Evolutionary conservation across 30 jellyfish, hydroid and myxozoan genomes (phyloP), one percentile per base, ranked within the genome.

Genomic region (Clytia hemisphaerica): DNA sequence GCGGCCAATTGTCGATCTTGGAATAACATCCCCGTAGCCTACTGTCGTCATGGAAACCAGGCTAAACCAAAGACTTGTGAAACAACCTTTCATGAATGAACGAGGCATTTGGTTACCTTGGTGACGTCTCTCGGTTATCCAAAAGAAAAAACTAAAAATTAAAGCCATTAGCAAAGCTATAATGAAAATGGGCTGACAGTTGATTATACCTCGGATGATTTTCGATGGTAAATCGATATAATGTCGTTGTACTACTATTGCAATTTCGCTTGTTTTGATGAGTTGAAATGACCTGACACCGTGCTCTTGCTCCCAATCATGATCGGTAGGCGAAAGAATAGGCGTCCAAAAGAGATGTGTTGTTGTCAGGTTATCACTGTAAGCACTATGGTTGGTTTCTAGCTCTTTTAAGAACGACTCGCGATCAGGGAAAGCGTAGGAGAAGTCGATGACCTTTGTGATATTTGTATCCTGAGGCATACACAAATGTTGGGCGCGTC

Each of bases 11-110:
- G 47, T 37, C 1, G 73, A 60, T 1, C 73, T 47, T 25, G 73
- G 73, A 10, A 60, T 51, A 37, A 60, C 58, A 7, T 60, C 73
- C 10, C 73, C 73, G 21, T 60, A 60, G 2, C 73, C 73, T 27
- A 60, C 73, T n/a, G 73, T 60, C 29, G 73, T 60, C 73, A 60
- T 60, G 2, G 73, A 25, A 2, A 60, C 73, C 10, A 60, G 6
- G 45, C 73, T 60, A 47, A 47, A 60, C 73, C 73, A 60, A 60
- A 60, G 1, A 27, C 61, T 51, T 12, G 73, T 60, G 2, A 18
- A 21, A 28, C 30, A 2, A 15, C 73, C 73, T 2, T 7, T 60
- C 3, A 16, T n/a, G 22, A 60, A 60, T 27, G 47, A 60, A 47
- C 9, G 26, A 27, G 25, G 21, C 14, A 60, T 27, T 3, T 60